Base-by-base conservation (phyloP, 2,888 invertebrate species). In the Xestoiulus laeticollis region DNA sequence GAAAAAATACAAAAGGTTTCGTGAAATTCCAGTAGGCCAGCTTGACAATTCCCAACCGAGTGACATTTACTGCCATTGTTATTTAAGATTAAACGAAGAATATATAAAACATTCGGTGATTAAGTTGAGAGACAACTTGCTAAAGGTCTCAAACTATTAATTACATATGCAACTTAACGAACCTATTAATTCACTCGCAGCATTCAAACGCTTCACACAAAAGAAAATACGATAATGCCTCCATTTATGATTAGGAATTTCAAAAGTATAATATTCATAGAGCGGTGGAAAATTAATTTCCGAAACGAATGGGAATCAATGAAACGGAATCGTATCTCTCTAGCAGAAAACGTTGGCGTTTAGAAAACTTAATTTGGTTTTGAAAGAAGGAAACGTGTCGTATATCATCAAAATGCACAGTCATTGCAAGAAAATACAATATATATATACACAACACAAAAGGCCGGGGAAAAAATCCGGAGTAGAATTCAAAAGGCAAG, bases 111-210 rank as follows among this genome's bases (percentile, higher is more conserved):
- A 12, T 26, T 68, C 68, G 26, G 68, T 68, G 68, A 68, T 68
- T 68, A 68, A 68, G 68, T n/a, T n/a, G n/a, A 68, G 68, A 26
- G 26, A 26, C 26, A 26, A 5, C 38, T 68, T 26, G 68, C 68
- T 38, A 68, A 68, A 68, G 68, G 68, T 12, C 68, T 26, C 68
- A 68, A 5, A 68, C 68, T 68, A 68, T 68, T 68, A 68, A 68
- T 68, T 68, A 68, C 68, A 68, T 68, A 68, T 26, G 68, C 68
- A 68, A 68, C 68, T 26, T 68, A 68, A 68, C 68, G 68, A 68
- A 68, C 68, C 68, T 26, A 68, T 68, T 68, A 68, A 68, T 26
- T 68, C 68, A 26, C 26, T 26, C 68, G n/a, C 68, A 30, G 26
- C 68, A 68, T 68, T 68, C 68, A 26, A 12, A 22, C 26, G 26